Evolutionary conservation across 2,888 invertebrate genomes (phyloP), one percentile per base, ranked within the genome.

Genomic region (Crioceris asparagi): DNA sequence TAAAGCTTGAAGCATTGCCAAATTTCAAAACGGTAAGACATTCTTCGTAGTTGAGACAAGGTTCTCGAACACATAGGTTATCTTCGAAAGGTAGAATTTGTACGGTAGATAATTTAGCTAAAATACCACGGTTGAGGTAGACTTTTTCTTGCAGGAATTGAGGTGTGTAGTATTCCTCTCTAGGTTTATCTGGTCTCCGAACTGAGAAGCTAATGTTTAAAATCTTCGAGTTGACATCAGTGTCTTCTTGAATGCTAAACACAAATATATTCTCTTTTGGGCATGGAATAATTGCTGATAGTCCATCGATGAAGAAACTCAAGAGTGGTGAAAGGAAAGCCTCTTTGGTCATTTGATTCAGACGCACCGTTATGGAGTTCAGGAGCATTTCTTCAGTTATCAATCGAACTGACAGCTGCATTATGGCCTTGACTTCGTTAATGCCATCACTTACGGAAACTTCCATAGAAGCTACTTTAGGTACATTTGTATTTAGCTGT

Each of bases 121-220:
- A 66, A 7, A 90, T 83, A 0, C 83, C 81, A 19, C 93, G 72
- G 56, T 94, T 91, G 12, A 96, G 68, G 62, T 96, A 96, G n/a
- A 96, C 88, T 15, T 86, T 72, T 62, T 96, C 96, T 51, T 92
- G 83, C 37, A 96, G 70, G 59, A 84, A 90, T 52, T 93, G 87
- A 0, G 91, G 86, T 14, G 81, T 75, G 61, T 90, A 91, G 61
- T 83, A 92, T 45, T 75, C 76, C 39, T 83, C 83, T 8, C 74
- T 72, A 2, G 83, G 79, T 0, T 85, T 79, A 44, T 87, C 88
- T 0, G 87, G 83, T 18, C 82, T 70, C 40, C 79, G 73, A 0
- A 92, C 91, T 0, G 93, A 90, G 61, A 96, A 92, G 48, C 92
- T 93, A 1, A 96, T 87, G 61, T 96, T 96, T 14, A 96, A 63